Percentiles rank a stretch among this genome's conserved stretches.
Evolutionary conservation across 2,113 vertebrate genomes (phyloP).

Genomic region (Pluvialis apricaria): DNA sequence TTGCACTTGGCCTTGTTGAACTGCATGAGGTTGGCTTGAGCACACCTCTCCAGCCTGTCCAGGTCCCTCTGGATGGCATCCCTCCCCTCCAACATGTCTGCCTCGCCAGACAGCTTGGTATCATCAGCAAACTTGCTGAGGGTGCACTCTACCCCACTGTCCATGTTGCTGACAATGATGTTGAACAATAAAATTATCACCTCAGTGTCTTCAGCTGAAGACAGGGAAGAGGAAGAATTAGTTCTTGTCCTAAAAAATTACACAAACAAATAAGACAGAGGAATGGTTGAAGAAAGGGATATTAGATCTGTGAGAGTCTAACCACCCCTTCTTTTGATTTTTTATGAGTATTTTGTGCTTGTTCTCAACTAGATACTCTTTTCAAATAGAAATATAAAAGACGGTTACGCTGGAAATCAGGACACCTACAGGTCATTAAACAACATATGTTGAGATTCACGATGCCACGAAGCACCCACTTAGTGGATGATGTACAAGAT

Average conservation of each 20-base stretch:
- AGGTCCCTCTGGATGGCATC: too few relatives aligned
- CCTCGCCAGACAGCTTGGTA: too few relatives aligned
- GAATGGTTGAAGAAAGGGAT: background rate
- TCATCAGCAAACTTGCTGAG: too few relatives aligned
- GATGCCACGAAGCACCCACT: slow-evolving; percentile 21
- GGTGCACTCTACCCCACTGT: too few relatives aligned
- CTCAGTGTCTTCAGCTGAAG: background rate
- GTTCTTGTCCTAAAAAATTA: background rate
- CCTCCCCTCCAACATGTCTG: too few relatives aligned
- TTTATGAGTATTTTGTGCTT: background rate
- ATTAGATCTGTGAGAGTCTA: background rate
- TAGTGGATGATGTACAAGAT: background rate
- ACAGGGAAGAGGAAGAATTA: background rate
- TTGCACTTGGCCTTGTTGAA: too few relatives aligned
- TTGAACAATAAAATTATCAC: background rate
- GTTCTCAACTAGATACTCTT: background rate
- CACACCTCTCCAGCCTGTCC: too few relatives aligned
- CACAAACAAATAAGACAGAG: background rate
- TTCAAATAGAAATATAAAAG: slow-evolving; percentile 15
- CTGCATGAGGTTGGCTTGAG: too few relatives aligned
- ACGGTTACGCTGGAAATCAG: background rate
- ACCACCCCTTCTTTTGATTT: background rate
- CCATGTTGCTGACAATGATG: too few relatives aligned
- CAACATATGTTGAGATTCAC: slow-evolving; percentile 37
- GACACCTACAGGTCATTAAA: slow-evolving; percentile 11